A percentile compares a stretch with the other conserved stretches of the same genome.
Evolutionary conservation across 2,797 vertebrate genomes (phyloP).

Genomic region (Chanos chanos): DNA sequence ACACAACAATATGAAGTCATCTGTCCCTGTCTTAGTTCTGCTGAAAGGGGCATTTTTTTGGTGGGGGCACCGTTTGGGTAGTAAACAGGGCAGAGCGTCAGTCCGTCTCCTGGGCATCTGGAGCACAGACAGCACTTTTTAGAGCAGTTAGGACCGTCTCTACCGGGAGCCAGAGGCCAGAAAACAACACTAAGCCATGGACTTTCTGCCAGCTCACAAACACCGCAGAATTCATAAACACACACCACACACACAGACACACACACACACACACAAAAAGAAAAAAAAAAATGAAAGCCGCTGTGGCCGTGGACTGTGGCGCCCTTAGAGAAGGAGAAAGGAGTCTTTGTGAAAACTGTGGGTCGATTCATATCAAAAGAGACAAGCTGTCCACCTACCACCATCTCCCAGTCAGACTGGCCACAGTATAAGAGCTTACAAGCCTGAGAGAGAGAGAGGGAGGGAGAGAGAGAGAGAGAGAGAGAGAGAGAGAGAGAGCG

Average conservation of each 20-base stretch:
- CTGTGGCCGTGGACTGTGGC: neutral
- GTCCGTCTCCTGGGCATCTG: slow-evolving; percentile 30
- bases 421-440: neutral
- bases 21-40: slow-evolving; percentile 18
- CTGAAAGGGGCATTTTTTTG: neutral
- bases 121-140: slow-evolving; percentile 7
- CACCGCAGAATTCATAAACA: slow-evolving; percentile 8
- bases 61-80: slow-evolving; percentile 29
- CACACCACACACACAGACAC: slow-evolving; percentile 32
- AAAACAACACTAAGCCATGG: slow-evolving; percentile 5
- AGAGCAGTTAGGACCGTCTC: slow-evolving; percentile 16
- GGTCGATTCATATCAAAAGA: slow-evolving; percentile 13
- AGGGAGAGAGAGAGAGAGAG: neutral
- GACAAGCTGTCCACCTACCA: slow-evolving; percentile 9
- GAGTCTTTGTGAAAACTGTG: slow-evolving; percentile 14
- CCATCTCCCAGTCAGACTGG: slow-evolving; percentile 1
- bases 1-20: too few species aligned
- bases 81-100: slow-evolving; percentile 38
- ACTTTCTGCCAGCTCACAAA: slow-evolving; percentile 8
- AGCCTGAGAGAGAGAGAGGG: neutral
- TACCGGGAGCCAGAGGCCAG: slow-evolving; percentile 21
- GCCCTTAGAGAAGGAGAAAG: slow-evolving; percentile 8
- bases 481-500: neutral
- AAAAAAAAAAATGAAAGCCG: too few species aligned
- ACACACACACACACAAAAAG: slow-evolving; percentile 24